Conservation (phyloP, 2,888 invertebrate species). For the Drosophila barbarae region DNA sequence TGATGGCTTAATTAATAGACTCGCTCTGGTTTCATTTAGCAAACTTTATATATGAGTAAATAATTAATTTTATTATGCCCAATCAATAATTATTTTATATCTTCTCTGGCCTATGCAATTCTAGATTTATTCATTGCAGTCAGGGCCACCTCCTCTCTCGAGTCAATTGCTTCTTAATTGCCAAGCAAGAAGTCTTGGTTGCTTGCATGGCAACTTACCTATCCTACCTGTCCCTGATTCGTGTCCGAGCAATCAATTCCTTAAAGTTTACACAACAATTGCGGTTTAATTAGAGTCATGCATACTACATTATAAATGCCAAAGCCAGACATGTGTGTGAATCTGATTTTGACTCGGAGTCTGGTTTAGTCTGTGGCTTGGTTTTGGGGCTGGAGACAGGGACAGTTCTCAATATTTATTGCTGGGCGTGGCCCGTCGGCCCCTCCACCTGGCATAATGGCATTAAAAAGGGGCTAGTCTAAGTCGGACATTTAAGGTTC, state of each 20-base stretch:
- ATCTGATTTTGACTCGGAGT: slow-evolving; percentile 21
- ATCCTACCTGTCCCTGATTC: slow-evolving; percentile 21
- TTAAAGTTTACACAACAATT: slow-evolving; percentile 50
- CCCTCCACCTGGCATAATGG: slow-evolving; percentile 26
- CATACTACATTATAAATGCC: slow-evolving; percentile 34
- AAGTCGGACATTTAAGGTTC: slow-evolving; percentile 28
- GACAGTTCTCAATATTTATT: slow-evolving; percentile 40
- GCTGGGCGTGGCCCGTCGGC: slow-evolving; percentile 26
- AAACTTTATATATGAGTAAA: not conserved
- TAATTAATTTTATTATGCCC: slow-evolving; percentile 6
- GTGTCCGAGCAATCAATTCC: slow-evolving; percentile 46
- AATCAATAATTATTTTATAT: slow-evolving; percentile 18
- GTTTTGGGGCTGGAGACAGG: slow-evolving; percentile 14
- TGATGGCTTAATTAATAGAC: slow-evolving; percentile 10
- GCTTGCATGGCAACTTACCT: slow-evolving; percentile 9
- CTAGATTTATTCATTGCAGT: slow-evolving; percentile 19
- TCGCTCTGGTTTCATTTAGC: slow-evolving; percentile 1
- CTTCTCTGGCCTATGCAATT: slow-evolving; percentile 4
- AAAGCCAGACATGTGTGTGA: slow-evolving; percentile 38
- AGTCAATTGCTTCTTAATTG: slow-evolving; percentile 37
- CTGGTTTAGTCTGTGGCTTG: slow-evolving; percentile 23
- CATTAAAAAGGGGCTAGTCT: slow-evolving; percentile 48
- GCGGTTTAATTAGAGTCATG: slow-evolving; percentile 46
- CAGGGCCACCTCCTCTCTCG: slow-evolving; percentile 8
- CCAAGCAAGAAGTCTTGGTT: slow-evolving; percentile 13